These are phyloP conservation scores for Tetraneura akinire DNA, from an alignment of 1,140 invertebrate genomes.

Conservation along the genomic window DNA sequence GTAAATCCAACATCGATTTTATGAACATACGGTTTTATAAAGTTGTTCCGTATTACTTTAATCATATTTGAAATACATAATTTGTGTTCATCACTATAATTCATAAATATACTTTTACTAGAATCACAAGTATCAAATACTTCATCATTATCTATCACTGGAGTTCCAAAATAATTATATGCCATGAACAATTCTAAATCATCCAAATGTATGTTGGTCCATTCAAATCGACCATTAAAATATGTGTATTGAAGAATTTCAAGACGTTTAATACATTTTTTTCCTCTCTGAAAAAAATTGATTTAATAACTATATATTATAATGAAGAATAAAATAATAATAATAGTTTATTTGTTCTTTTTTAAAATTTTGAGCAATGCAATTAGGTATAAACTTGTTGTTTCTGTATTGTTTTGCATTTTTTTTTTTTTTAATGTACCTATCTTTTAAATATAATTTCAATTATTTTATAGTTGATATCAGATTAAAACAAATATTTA, in stretches of 20 bases:
- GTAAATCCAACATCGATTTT: conserved; percentile 7
- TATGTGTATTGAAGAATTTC: neutral
- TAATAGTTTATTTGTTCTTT: too few relatives aligned
- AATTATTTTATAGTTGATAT: too few relatives aligned
- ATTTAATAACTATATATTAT: too few relatives aligned
- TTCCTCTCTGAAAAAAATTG: neutral
- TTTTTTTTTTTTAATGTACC: too few relatives aligned
- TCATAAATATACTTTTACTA: neutral
- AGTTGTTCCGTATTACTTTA: neutral
- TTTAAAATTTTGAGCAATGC: too few relatives aligned
- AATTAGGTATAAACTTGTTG: too few relatives aligned
- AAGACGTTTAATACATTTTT: neutral
- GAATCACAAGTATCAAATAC: neutral
- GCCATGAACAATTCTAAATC: conserved; percentile 22
- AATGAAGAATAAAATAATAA: too few relatives aligned
- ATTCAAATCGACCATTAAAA: conserved; percentile 6
- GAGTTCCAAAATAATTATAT: neutral
- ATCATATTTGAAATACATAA: neutral
- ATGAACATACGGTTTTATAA: neutral
- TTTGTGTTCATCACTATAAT: neutral
- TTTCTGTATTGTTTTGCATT: too few relatives aligned
- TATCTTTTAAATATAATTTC: too few relatives aligned
- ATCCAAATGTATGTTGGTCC: neutral
- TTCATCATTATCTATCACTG: neutral
- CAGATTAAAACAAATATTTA: too few relatives aligned